Conservation (phyloP, 2,888 invertebrate genomes). For the Apeira syringaria region DNA sequence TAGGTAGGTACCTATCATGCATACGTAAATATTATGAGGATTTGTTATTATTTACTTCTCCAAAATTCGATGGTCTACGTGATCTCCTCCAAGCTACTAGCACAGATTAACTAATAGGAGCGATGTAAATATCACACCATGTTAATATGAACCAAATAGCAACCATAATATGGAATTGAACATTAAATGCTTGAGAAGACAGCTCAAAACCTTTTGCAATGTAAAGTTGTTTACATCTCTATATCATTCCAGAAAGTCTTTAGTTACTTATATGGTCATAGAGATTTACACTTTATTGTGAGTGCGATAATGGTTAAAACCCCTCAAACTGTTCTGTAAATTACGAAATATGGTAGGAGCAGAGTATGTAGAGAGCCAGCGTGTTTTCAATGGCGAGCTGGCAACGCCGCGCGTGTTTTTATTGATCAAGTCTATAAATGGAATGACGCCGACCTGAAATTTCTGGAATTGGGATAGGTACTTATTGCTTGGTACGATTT, state of each 20-base stretch:
- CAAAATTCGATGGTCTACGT: constrained; percentile 9
- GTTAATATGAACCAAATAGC: constrained; percentile 11
- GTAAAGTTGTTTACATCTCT: constrained; percentile 15
- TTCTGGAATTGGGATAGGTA: constrained; percentile 32
- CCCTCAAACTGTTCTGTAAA: not conserved
- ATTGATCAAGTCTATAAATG: constrained; percentile 68
- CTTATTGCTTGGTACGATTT: too few species aligned
- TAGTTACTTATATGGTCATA: not conserved
- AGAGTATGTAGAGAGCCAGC: constrained; percentile 16
- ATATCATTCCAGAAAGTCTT: constrained; percentile 5
- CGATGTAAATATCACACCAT: constrained; percentile 14
- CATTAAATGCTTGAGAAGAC: not conserved
- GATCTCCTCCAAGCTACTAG: constrained; percentile 10
- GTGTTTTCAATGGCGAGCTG: constrained; percentile 56
- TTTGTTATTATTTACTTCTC: constrained; percentile 1
- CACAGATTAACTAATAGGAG: too few species aligned
- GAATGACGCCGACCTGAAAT: constrained; percentile 41
- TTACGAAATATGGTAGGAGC: constrained; percentile 8
- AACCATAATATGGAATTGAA: not conserved
- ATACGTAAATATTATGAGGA: too few species aligned
- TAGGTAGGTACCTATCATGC: too few species aligned
- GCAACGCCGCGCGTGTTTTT: constrained; percentile 57
- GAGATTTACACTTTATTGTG: not conserved
- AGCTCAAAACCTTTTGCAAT: constrained; percentile 1
- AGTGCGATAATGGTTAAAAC: not conserved